These are phyloP conservation scores for Megaceryle maxima DNA, from an alignment of 2,113 vertebrate species.

Conservation along the genomic window DNA sequence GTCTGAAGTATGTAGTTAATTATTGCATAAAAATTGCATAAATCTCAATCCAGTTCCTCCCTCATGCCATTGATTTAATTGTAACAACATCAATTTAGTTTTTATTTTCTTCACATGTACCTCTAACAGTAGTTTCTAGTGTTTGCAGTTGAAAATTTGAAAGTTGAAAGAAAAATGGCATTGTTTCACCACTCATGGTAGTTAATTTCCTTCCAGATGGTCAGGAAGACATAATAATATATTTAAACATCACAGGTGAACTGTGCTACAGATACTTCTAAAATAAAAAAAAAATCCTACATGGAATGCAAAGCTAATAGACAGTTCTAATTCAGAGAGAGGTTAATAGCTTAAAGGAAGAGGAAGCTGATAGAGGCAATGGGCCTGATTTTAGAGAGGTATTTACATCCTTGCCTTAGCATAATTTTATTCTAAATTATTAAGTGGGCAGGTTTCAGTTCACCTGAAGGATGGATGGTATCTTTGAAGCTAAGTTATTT, in stretches of 20 bases:
- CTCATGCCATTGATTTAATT: neutral
- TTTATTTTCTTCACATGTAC: neutral
- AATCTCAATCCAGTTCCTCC: neutral
- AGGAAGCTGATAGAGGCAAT: neutral
- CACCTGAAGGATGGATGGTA: neutral
- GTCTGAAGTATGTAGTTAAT: constrained; percentile 84
- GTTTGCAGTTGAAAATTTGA: neutral
- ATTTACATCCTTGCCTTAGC: neutral
- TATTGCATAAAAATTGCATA: neutral
- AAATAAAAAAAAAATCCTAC: neutral
- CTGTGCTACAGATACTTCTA: neutral
- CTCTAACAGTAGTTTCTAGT: neutral
- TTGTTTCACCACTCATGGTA: neutral
- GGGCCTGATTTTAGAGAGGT: neutral
- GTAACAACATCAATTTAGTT: neutral
- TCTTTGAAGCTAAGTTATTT: neutral
- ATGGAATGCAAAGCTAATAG: neutral
- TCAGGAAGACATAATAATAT: neutral
- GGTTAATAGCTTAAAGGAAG: neutral
- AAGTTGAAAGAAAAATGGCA: neutral
- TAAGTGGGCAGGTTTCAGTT: neutral
- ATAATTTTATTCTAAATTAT: neutral
- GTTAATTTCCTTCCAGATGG: neutral
- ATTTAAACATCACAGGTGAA: neutral
- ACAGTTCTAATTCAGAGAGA: neutral